Evolutionary conservation across 2,113 vertebrate genomes (phyloP).

Genomic region (Notarius lentiginosus): DNA sequence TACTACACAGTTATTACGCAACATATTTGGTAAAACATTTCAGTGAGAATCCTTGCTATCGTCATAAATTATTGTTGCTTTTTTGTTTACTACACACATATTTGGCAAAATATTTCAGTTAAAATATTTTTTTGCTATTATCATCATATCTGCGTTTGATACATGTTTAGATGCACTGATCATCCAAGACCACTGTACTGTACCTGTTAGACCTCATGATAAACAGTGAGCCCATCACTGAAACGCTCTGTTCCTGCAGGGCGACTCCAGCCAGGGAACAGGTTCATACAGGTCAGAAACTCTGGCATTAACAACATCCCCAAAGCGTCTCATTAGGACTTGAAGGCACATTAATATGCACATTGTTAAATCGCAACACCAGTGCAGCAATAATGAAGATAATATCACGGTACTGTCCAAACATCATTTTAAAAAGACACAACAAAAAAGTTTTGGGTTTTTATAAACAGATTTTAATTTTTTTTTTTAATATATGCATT

Average conservation of each 20-base stretch:
- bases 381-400: neutral
- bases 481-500: conserved; percentile 50
- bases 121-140: too few relatives aligned
- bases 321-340: neutral
- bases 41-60: too few relatives aligned
- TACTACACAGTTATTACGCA: too few relatives aligned
- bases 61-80: too few relatives aligned
- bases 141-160: too few relatives aligned
- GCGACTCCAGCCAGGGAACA: neutral
- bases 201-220: too few relatives aligned
- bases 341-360: neutral
- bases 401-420: neutral
- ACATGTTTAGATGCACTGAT: neutral
- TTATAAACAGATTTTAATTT: conserved; percentile 52
- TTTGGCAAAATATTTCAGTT: too few relatives aligned
- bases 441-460: conserved; percentile 48
- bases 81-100: too few relatives aligned
- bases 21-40: too few relatives aligned
- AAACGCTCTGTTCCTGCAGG: neutral
- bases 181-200: too few relatives aligned
- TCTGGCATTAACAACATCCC: neutral
- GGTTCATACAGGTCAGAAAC: neutral
- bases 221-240: neutral
- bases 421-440: neutral
- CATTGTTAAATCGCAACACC: neutral